Conservation (phyloP, 1,140 invertebrate species). For the Leptonema lineaticorne region DNA sequence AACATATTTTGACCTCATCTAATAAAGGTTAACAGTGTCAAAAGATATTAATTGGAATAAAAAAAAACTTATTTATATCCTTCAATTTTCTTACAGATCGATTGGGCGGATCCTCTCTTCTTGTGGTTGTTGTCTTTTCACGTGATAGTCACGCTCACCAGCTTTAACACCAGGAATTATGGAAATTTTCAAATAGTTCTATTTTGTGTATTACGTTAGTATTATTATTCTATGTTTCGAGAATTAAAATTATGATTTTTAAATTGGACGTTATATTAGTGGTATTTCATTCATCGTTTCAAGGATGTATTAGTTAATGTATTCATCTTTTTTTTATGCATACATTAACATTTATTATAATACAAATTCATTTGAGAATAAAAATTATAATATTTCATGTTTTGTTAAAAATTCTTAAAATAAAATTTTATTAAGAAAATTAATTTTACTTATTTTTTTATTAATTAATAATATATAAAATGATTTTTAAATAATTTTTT, state of each 20-base stretch:
- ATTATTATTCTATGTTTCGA: too few relatives aligned
- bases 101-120: constrained; percentile 86
- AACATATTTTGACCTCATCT: too few relatives aligned
- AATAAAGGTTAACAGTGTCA: too few relatives aligned
- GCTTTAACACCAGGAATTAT: constrained; percentile 79
- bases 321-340: too few relatives aligned
- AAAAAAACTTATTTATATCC: too few relatives aligned
- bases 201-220: constrained; percentile 79
- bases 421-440: not conserved
- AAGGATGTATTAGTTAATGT: constrained; percentile 3
- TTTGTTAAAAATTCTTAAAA: constrained; percentile 9
- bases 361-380: too few relatives aligned
- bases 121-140: constrained; percentile 75
- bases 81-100: constrained; percentile 67
- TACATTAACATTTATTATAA: too few relatives aligned
- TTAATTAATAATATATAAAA: too few relatives aligned
- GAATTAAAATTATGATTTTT: constrained; percentile 3
- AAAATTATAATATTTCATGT: not conserved
- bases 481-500: not conserved
- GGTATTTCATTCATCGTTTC: constrained; percentile 23
- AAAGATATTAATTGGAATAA: too few relatives aligned
- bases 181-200: constrained; percentile 83
- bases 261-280: not conserved
- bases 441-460: too few relatives aligned
- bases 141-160: constrained; percentile 72